Conservation (phyloP, 2,113 vertebrate species). For the Scartelaos histophorus region DNA sequence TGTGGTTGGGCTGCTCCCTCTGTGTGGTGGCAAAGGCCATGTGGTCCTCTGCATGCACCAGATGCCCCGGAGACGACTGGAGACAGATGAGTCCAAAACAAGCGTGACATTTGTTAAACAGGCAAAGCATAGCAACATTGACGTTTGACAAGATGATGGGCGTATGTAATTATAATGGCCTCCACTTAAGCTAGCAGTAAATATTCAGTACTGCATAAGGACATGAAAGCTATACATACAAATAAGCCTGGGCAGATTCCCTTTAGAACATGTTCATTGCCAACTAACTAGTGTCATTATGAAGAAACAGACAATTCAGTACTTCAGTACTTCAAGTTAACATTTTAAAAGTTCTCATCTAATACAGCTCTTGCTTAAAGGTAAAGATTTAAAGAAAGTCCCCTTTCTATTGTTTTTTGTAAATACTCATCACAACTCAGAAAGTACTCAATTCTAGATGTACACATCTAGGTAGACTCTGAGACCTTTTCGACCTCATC, state of each 20-base stretch:
- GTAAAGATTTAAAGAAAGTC: neutral
- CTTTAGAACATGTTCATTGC: conserved; percentile 25
- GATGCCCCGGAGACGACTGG: conserved; percentile 54
- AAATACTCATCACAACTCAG: neutral
- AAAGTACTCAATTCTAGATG: conserved; percentile 25
- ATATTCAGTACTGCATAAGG: conserved; percentile 58
- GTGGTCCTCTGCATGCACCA: conserved; percentile 47
- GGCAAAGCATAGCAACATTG: conserved; percentile 56
- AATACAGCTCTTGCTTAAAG: neutral
- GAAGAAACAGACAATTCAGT: neutral
- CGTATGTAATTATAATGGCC: conserved; percentile 59
- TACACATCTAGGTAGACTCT: conserved; percentile 19
- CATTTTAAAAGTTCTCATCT: neutral
- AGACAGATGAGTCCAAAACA: conserved; percentile 67
- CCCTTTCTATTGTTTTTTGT: neutral
- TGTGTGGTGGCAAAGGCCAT: conserved; percentile 54
- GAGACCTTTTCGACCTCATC: conserved; percentile 52
- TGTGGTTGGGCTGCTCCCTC: conserved; percentile 34
- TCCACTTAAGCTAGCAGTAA: conserved; percentile 57
- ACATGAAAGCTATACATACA: conserved; percentile 49
- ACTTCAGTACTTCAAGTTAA: neutral
- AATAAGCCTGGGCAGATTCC: conserved; percentile 46
- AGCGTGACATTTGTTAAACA: conserved; percentile 74
- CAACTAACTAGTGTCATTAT: conserved; percentile 1
- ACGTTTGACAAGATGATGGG: conserved; percentile 71